Percentiles rank a stretch among this genome's conserved stretches.
These are phyloP conservation scores for Ligdia adustata DNA, from an alignment of 2,888 invertebrate genomes.

Conservation along the genomic window DNA sequence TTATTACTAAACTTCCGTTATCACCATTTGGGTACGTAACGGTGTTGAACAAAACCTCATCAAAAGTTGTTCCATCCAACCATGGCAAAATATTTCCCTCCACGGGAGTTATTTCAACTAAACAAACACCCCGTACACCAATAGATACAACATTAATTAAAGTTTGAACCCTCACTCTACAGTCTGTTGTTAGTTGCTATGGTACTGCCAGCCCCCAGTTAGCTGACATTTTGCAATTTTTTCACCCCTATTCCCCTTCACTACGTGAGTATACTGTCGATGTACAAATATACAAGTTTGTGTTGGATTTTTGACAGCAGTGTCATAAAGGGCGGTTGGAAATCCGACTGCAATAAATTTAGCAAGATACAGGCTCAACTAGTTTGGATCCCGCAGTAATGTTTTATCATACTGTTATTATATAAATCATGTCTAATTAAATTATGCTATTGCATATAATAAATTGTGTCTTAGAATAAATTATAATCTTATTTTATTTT, in stretches of 20 bases:
- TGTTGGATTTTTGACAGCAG: not conserved
- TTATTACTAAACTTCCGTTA: too few relatives aligned
- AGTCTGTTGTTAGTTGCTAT: conserved; percentile 40
- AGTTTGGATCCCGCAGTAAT: too few relatives aligned
- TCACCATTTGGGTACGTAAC: too few relatives aligned
- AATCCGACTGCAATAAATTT: not conserved
- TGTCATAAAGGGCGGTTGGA: not conserved
- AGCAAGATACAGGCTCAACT: too few relatives aligned
- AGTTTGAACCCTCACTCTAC: conserved; percentile 30
- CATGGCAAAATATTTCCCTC: conserved; percentile 9
- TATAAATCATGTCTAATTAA: too few relatives aligned
- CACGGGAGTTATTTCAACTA: conserved; percentile 3
- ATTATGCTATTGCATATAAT: too few relatives aligned
- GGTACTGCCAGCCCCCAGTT: conserved; percentile 34
- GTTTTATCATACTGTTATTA: too few relatives aligned
- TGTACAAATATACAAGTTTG: not conserved
- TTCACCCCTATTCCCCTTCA: conserved; percentile 35
- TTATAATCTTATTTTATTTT: too few relatives aligned
- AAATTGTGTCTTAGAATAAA: too few relatives aligned
- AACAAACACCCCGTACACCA: conserved; percentile 6
- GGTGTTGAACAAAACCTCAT: too few relatives aligned
- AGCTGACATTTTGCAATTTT: conserved; percentile 46
- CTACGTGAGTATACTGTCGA: not conserved
- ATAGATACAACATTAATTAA: conserved; percentile 30
- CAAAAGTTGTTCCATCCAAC: not conserved